These are phyloP conservation scores for Cheilosia impressa DNA, from an alignment of 2,888 invertebrate species.

Conservation along the genomic window DNA sequence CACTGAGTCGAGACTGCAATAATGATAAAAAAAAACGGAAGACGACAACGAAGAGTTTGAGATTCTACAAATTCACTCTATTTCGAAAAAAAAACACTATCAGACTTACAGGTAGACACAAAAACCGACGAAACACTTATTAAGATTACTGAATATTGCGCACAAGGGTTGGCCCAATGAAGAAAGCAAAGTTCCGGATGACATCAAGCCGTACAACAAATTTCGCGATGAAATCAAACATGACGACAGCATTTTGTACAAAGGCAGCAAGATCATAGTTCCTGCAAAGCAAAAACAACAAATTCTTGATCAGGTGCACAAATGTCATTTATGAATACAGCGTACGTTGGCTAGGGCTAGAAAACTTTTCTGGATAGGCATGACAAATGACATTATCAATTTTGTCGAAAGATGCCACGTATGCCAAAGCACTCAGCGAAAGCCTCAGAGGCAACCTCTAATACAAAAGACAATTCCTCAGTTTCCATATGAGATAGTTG, in stretches of 20 bases:
- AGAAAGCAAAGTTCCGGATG: conserved; percentile 4
- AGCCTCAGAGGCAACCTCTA: neutral
- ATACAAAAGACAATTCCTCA: neutral
- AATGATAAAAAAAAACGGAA: neutral
- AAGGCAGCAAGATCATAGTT: conserved; percentile 23
- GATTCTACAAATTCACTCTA: conserved; percentile 27
- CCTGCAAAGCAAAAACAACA: neutral
- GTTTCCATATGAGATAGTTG: neutral
- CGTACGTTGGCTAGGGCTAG: neutral
- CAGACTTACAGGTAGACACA: too few species aligned
- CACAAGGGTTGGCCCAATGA: conserved; percentile 8
- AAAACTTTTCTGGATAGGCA: conserved; percentile 5
- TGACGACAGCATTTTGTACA: conserved; percentile 11
- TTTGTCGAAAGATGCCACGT: neutral
- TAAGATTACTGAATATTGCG: conserved; percentile 5
- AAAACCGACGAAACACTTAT: neutral
- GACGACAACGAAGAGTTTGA: conserved; percentile 1
- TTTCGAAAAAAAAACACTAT: neutral
- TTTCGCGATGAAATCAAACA: conserved; percentile 21
- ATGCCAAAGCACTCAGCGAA: conserved; percentile 1
- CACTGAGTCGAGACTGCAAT: conserved; percentile 27
- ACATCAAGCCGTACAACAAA: conserved; percentile 8
- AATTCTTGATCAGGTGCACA: conserved; percentile 3
- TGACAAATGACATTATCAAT: conserved; percentile 11
- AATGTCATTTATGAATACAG: neutral